Evolutionary conservation across 1,140 invertebrate genomes (phyloP).

Genomic region (Planococcus citri): DNA sequence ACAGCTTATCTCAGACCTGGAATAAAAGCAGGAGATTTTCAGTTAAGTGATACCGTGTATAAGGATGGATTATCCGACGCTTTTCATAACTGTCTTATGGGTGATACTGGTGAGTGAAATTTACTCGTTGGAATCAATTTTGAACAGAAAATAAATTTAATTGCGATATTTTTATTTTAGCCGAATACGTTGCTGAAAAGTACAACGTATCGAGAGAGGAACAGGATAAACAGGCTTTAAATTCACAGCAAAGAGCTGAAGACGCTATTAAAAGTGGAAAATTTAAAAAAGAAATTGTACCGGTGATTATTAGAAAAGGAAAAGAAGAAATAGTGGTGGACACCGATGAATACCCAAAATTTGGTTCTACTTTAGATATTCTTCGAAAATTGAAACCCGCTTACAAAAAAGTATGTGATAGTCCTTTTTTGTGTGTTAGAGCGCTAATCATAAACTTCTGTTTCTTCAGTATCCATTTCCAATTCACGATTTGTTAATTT

Average conservation of each 20-base stretch:
- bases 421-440: too few relatives aligned
- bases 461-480: too few relatives aligned
- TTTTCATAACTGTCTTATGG: conserved; percentile 69
- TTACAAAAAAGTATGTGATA: conserved; percentile 53
- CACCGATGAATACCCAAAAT: conserved; percentile 55
- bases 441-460: too few relatives aligned
- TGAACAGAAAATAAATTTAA: too few relatives aligned
- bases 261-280: conserved; percentile 46
- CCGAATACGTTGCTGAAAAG: conserved; percentile 64
- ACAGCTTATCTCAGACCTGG: conserved; percentile 49
- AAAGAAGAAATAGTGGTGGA: conserved; percentile 38
- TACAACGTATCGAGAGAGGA: conserved; percentile 54
- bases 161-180: conserved; percentile 35
- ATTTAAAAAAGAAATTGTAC: conserved; percentile 60
- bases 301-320: conserved; percentile 42
- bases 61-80: conserved; percentile 70
- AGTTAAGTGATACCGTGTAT: conserved; percentile 56
- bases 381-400: conserved; percentile 48
- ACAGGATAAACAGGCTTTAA: conserved; percentile 60
- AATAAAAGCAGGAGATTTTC: conserved; percentile 53
- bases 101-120: conserved; percentile 66
- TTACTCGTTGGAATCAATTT: too few relatives aligned
- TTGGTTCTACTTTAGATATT: conserved; percentile 43
- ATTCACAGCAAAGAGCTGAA: conserved; percentile 58
- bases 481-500: conserved; percentile 19